phyloP scores from a whole-genome alignment of 2,888 invertebrate genomes.

The Polymixis lichenea region DNA sequence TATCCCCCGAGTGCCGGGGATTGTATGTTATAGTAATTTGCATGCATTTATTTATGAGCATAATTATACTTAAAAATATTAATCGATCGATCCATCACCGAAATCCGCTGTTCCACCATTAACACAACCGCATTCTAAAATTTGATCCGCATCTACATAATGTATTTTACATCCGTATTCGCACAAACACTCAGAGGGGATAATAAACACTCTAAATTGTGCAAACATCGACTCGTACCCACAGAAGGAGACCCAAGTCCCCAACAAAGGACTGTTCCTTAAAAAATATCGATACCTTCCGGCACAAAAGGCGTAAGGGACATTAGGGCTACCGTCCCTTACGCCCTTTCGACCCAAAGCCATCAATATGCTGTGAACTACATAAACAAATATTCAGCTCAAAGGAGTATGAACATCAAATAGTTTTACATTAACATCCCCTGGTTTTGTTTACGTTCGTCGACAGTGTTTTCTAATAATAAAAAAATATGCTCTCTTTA shows the following conservation, averaged over 20 bases:
- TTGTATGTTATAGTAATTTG: background rate
- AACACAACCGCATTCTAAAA: slow-evolving; percentile 16
- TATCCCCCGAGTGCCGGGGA: background rate
- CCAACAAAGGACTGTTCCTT: slow-evolving; percentile 69
- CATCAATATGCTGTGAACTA: slow-evolving; percentile 72
- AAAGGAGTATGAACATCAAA: slow-evolving; percentile 82
- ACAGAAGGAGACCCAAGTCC: slow-evolving; percentile 45
- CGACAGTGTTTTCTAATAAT: slow-evolving; percentile 78
- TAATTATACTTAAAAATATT: background rate
- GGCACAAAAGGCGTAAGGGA: slow-evolving; percentile 31
- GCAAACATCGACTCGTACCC: slow-evolving; percentile 73
- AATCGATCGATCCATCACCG: too few species aligned
- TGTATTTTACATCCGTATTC: slow-evolving; percentile 72
- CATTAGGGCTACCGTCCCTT: slow-evolving; percentile 5
- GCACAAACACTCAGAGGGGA: slow-evolving; percentile 72
- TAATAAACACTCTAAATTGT: slow-evolving; percentile 80
- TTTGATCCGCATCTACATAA: slow-evolving; percentile 56
- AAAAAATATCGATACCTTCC: slow-evolving; percentile 63
- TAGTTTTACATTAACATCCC: slow-evolving; percentile 84
- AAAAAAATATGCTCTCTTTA: slow-evolving; percentile 81
- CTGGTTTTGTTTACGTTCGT: slow-evolving; percentile 67
- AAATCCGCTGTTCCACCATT: background rate
- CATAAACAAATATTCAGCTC: slow-evolving; percentile 78
- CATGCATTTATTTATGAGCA: background rate
- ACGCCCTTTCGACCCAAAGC: slow-evolving; percentile 26